A percentile compares a stretch with the other conserved stretches of the same genome.
Evolutionary conservation across 2,888 invertebrate species (phyloP).

Genomic region (Chrysolina americana): DNA sequence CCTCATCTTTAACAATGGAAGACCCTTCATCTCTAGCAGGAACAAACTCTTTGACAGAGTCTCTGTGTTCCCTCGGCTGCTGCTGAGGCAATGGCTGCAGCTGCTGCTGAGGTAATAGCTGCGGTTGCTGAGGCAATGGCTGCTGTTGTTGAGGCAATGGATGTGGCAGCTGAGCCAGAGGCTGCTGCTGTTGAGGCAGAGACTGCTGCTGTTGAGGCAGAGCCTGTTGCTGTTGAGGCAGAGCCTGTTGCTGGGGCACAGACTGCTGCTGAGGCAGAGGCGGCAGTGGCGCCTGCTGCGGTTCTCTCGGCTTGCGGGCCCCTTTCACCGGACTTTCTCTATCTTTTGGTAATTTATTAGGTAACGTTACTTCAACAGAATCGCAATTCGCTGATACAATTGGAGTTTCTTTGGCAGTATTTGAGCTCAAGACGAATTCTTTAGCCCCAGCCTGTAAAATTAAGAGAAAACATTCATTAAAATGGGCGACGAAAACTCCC

Average conservation of each 20-base stretch:
- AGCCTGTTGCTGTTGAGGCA: neutral
- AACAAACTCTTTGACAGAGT: conserved; percentile 38
- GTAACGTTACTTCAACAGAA: conserved; percentile 76
- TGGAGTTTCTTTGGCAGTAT: conserved; percentile 70
- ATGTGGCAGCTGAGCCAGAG: neutral
- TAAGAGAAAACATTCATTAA: neutral
- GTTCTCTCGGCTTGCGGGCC: conserved; percentile 61
- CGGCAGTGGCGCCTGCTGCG: conserved; percentile 33
- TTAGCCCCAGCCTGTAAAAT: conserved; percentile 65
- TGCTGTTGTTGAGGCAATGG: neutral
- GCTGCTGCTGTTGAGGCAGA: conserved; percentile 40
- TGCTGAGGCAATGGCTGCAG: conserved; percentile 10
- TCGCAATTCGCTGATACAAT: conserved; percentile 82
- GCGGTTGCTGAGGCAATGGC: neutral
- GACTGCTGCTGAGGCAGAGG: neutral
- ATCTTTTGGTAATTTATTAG: conserved; percentile 67
- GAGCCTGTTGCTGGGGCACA: neutral
- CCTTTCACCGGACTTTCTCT: conserved; percentile 67
- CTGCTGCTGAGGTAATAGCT: conserved; percentile 31
- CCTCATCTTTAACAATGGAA: conserved; percentile 53
- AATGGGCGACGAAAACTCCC: too few species aligned
- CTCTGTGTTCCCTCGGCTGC: conserved; percentile 42
- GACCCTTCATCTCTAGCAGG: conserved; percentile 53
- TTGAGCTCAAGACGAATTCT: conserved; percentile 65
- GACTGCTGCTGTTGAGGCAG: neutral